Evolutionary conservation across 2,797 vertebrate genomes (phyloP).

Genomic region (Chaunax sp.): DNA sequence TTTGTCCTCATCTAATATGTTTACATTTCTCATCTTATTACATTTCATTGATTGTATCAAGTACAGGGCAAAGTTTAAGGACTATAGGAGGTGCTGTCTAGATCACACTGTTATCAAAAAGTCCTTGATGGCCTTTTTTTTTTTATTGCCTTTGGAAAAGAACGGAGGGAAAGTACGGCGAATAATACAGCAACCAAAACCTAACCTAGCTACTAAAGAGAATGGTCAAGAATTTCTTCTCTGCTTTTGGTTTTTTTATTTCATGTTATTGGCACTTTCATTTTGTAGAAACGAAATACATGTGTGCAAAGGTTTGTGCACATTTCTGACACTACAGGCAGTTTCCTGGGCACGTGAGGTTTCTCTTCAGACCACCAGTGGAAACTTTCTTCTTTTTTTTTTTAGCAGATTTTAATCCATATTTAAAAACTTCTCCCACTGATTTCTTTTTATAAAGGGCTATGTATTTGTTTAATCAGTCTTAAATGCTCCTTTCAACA

Average conservation of each 20-base stretch:
- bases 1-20: conserved; percentile 60
- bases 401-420: conserved; percentile 35
- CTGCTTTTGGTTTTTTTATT: conserved; percentile 35
- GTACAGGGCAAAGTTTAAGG: conserved; percentile 57
- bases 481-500: conserved; percentile 69
- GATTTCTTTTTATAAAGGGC: conserved; percentile 64
- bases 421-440: conserved; percentile 45
- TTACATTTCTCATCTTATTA: conserved; percentile 69
- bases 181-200: conserved; percentile 78
- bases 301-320: conserved; percentile 64
- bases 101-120: conserved; percentile 28
- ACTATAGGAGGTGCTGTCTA: conserved; percentile 51
- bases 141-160: conserved; percentile 73
- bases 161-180: conserved; percentile 49
- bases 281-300: conserved; percentile 66
- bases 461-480: conserved; percentile 74
- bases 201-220: conserved; percentile 48
- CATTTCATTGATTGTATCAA: conserved; percentile 51
- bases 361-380: conserved; percentile 38
- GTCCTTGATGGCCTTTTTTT: conserved; percentile 37
- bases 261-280: conserved; percentile 69
- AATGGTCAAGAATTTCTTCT: conserved; percentile 41
- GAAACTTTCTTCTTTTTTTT: conserved; percentile 45
- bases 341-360: conserved; percentile 54
- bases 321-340: conserved; percentile 77